These are phyloP conservation scores for Takifugu ocellatus DNA, from an alignment of 2,797 vertebrate species.

Conservation along the genomic window DNA sequence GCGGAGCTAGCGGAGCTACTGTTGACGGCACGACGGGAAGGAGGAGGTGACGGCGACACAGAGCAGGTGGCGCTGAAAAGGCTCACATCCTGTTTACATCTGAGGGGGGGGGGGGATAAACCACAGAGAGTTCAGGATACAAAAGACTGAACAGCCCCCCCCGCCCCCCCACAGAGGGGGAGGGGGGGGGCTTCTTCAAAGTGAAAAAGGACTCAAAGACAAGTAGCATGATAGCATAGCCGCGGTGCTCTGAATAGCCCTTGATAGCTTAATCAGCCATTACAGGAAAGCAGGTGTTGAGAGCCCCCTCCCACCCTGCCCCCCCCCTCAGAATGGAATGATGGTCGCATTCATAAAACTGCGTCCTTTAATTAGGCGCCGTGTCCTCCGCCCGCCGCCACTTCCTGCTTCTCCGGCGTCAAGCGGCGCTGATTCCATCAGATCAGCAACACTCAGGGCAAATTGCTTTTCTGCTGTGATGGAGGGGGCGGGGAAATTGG, in stretches of 20 bases:
- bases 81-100: slow-evolving; percentile 37
- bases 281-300: slow-evolving; percentile 65
- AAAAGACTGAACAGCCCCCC: no score
- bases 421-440: slow-evolving; percentile 69
- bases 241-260: slow-evolving; percentile 56
- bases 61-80: slow-evolving; percentile 48
- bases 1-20: neutral
- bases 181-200: slow-evolving; percentile 22
- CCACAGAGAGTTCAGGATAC: slow-evolving; percentile 37
- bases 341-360: slow-evolving; percentile 57
- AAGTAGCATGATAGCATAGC: slow-evolving; percentile 55
- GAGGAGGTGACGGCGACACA: slow-evolving; percentile 48
- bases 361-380: slow-evolving; percentile 65
- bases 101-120: slow-evolving; percentile 12
- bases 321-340: slow-evolving; percentile 45
- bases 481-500: slow-evolving; percentile 26
- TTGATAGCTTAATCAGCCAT: slow-evolving; percentile 69
- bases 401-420: slow-evolving; percentile 56
- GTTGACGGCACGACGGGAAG: slow-evolving; percentile 26
- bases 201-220: slow-evolving; percentile 53
- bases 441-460: slow-evolving; percentile 69
- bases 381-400: slow-evolving; percentile 45
- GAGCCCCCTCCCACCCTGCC: slow-evolving; percentile 13
- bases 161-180: slow-evolving; percentile 41
- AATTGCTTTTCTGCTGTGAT: slow-evolving; percentile 68